phyloP scores from a whole-genome alignment of 2,113 vertebrate species.

The Syngnathus scovelli region DNA sequence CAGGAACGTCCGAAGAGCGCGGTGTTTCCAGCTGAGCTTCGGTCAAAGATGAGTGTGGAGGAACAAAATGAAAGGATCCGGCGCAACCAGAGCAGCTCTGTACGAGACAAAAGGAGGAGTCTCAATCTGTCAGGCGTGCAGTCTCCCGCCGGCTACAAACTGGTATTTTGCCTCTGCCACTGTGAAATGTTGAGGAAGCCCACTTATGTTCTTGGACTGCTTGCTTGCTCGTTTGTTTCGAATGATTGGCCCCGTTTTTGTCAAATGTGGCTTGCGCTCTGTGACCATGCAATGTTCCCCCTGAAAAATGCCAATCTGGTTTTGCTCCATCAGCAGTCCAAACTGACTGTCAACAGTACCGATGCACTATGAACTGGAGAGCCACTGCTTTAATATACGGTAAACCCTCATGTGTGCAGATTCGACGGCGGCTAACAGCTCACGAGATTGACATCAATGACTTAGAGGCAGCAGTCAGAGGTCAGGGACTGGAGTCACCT shows the following conservation, averaged over 20 bases:
- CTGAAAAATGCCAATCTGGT: too few relatives aligned
- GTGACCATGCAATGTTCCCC: too few relatives aligned
- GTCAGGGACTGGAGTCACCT: constrained; percentile 81
- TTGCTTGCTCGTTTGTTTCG: background rate
- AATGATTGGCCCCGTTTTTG: too few relatives aligned
- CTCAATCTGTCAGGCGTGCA: constrained; percentile 81
- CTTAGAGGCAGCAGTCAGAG: constrained; percentile 83
- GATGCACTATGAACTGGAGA: background rate
- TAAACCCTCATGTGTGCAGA: constrained; percentile 56
- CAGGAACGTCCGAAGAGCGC: constrained; percentile 90
- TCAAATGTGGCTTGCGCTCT: too few relatives aligned
- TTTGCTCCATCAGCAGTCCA: background rate
- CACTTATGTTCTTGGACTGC: background rate
- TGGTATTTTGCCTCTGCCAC: constrained; percentile 68
- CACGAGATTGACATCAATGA: constrained; percentile 94
- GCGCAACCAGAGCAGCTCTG: constrained; percentile 84
- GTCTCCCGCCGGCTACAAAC: constrained; percentile 77
- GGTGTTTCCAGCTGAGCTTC: constrained; percentile 77
- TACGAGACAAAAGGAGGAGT: constrained; percentile 88
- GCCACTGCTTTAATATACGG: background rate
- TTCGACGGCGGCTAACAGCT: constrained; percentile 84
- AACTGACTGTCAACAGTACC: background rate
- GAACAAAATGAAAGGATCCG: constrained; percentile 91
- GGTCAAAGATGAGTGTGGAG: constrained; percentile 92
- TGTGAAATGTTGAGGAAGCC: background rate